Evolutionary conservation across 2,113 vertebrate genomes (phyloP).

Genomic region (Accipiter virgatus): DNA sequence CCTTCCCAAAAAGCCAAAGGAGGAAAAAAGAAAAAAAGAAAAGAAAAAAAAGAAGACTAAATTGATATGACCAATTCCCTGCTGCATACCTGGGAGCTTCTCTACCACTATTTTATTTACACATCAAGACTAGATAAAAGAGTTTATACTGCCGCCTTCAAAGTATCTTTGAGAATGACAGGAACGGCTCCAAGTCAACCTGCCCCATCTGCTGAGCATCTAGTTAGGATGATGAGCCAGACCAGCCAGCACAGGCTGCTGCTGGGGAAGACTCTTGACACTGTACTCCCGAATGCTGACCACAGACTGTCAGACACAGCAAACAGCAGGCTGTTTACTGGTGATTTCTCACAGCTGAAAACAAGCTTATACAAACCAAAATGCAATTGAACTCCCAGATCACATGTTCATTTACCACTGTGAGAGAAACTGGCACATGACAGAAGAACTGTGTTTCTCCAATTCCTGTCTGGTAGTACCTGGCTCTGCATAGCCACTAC

Average conservation of each 20-base stretch:
- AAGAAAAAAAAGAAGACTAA: not conserved
- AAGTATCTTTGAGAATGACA: not conserved
- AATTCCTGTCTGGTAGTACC: not conserved
- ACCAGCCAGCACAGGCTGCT: not conserved
- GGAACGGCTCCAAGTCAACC: not conserved
- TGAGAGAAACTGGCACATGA: not conserved
- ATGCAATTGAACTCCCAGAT: not conserved
- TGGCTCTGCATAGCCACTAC: not conserved
- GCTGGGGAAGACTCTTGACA: not conserved
- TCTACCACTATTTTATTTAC: not conserved
- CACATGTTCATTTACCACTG: not conserved
- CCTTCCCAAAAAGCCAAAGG: not conserved
- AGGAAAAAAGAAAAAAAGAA: not conserved
- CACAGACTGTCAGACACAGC: accelerated
- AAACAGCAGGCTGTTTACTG: not conserved
- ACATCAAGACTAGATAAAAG: not conserved
- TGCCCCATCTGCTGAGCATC: not conserved
- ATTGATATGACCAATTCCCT: not conserved
- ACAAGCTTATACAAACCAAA: not conserved
- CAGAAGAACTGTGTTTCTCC: not conserved
- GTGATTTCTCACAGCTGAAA: not conserved
- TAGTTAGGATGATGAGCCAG: not conserved
- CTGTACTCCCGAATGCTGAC: not conserved
- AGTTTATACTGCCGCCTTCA: not conserved
- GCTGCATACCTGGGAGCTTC: not conserved